Base-by-base conservation (phyloP, 2,113 vertebrate species). In the Turdus rufiventris region DNA sequence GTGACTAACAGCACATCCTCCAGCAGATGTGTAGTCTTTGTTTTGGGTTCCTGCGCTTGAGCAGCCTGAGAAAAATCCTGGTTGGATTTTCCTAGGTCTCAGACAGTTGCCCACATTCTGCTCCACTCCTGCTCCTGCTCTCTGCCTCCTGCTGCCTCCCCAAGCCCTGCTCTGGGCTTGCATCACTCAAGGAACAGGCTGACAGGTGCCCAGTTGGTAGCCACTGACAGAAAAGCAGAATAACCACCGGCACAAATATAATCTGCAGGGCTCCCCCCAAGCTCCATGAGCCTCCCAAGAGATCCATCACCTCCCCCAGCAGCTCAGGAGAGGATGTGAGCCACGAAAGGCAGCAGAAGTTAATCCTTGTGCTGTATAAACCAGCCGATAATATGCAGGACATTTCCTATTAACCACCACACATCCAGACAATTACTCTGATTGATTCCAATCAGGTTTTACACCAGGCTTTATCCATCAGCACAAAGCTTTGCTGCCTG, bases 381-480 rank as follows among this genome's bases (percentile, higher is more conserved):
- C 28, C 87, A 95, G 57, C 74, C 76, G 73, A 75, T 91, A 94
- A 95, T 79, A 95, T 94, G 92, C 81, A 94, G 80, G 93, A 97
- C 56, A 7, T 86, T 94, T 82, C 91, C 91, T 95, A 89, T 95
- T 92, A 90, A 94, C 84, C 43, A 89, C 83, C 91, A 72, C 92
- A 58, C 80, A 82, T 85, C 85, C 79, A 89, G 77, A 89, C 86
- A 91, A 96, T 96, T 91, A 92, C 82, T 78, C 89, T 91, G 70
- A 95, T 95, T 91, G 97, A 94, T 96, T 97, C 93, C 77, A 90
- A 91, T 94, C 96, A 90, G 80, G 83, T 91, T 94, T 95, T 95
- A 91, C 94, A 84, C 89, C 4, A 2, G 1, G 88, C 90, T 96
- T 94, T 78, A 94, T 94, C 95, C 76, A 91, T 92, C 57, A 88